Conservation (phyloP, 2,113 vertebrate genomes). For the Erythrocercus mccallii region DNA sequence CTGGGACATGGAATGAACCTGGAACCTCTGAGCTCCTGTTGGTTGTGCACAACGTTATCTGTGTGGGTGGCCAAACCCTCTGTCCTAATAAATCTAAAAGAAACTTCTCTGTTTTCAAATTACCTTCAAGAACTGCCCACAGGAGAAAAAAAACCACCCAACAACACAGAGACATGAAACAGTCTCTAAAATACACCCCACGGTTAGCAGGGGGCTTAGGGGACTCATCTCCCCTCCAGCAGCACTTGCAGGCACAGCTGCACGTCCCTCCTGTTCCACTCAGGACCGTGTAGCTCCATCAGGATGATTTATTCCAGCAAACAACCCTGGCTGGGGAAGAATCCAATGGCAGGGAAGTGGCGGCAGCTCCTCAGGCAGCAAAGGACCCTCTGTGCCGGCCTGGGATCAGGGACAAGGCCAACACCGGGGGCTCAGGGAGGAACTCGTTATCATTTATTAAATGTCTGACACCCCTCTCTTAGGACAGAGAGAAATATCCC, state of each 20-base stretch:
- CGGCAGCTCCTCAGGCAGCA: neutral
- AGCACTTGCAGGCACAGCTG: neutral
- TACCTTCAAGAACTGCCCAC: neutral
- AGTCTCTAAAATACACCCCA: neutral
- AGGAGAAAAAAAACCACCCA: neutral
- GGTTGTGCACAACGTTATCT: neutral
- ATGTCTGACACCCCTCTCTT: neutral
- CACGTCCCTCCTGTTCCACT: neutral
- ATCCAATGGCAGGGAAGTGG: neutral
- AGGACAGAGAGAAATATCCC: neutral
- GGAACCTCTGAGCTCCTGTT: neutral
- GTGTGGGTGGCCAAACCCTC: neutral
- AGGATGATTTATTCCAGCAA: neutral
- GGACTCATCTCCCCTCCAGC: neutral
- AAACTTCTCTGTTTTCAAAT: neutral
- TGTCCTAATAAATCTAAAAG: neutral
- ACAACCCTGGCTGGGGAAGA: neutral
- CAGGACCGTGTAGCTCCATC: neutral
- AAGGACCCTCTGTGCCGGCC: neutral
- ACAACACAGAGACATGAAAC: neutral
- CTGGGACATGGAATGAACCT: fast-evolving
- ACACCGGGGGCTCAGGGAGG: neutral
- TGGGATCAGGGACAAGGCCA: neutral
- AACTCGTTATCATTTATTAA: constrained; percentile 14
- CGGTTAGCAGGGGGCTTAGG: neutral